These are phyloP conservation scores for Sarcophilus harrisii DNA, from an alignment of 2,797 vertebrate genomes.

Conservation along the genomic window DNA sequence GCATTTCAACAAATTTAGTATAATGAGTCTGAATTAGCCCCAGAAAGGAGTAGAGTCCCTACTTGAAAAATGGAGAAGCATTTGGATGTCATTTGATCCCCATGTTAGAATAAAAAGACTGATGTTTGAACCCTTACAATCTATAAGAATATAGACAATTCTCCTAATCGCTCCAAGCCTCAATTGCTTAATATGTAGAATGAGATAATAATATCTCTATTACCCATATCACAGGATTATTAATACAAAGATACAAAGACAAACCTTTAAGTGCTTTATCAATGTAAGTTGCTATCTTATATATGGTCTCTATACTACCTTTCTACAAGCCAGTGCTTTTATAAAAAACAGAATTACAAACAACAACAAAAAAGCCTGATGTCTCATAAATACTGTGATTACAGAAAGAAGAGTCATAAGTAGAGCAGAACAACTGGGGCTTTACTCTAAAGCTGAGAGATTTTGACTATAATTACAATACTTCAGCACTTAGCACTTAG, in stretches of 20 bases:
- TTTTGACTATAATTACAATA: not conserved
- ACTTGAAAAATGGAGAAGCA: not conserved
- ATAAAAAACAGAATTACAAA: not conserved
- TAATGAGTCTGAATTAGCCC: slow-evolving; percentile 66
- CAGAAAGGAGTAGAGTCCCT: not conserved
- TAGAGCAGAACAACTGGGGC: not conserved
- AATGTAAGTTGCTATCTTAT: not conserved
- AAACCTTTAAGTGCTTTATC: not conserved
- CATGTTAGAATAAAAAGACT: not conserved
- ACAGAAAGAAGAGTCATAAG: not conserved
- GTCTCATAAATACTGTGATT: not conserved
- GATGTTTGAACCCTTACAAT: not conserved
- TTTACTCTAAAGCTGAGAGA: not conserved
- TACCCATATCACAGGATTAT: not conserved
- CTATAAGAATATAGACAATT: not conserved
- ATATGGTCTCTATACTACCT: not conserved
- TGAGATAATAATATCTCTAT: not conserved
- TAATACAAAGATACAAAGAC: not conserved
- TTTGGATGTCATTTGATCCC: not conserved
- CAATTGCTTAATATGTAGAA: not conserved
- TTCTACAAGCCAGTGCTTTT: slow-evolving; percentile 31
- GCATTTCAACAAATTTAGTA: slow-evolving; percentile 80
- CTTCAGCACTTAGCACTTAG: not conserved
- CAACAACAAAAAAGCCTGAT: not conserved
- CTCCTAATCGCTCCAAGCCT: not conserved